A percentile compares a stretch with the other conserved stretches of the same genome.
These are phyloP conservation scores for Oryzias celebensis DNA, from an alignment of 2,113 vertebrate species.

Conservation along the genomic window DNA sequence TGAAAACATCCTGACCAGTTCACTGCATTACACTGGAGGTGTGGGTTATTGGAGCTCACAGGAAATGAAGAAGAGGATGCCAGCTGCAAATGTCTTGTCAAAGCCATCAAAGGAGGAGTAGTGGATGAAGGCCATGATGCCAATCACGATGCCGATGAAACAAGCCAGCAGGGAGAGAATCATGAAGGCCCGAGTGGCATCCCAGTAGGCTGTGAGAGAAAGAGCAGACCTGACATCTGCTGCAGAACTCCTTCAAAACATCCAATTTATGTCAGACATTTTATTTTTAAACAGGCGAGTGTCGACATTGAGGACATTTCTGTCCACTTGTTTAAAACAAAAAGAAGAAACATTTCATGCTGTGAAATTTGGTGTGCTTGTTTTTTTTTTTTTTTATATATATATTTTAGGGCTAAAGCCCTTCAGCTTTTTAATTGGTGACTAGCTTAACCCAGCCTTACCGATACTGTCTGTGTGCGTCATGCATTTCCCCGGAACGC, in stretches of 20 bases:
- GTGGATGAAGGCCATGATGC: slow-evolving; percentile 80
- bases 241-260: background rate
- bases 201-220: slow-evolving; percentile 74
- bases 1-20: no score
- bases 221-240: background rate
- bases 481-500: slow-evolving; percentile 80
- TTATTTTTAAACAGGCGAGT: no score
- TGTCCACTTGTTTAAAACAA: no score
- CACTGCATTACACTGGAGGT: background rate
- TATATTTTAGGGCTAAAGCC: no score
- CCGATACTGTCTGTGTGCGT: slow-evolving; percentile 81
- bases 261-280: slow-evolving; percentile 1
- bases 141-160: slow-evolving; percentile 79
- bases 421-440: no score
- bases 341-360: no score
- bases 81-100: slow-evolving; percentile 80
- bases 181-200: slow-evolving; percentile 81
- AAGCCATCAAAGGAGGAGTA: slow-evolving; percentile 78
- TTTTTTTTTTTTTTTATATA: no score
- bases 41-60: slow-evolving; percentile 43
- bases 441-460: slow-evolving; percentile 36
- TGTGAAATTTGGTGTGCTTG: no score
- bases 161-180: slow-evolving; percentile 80
- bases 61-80: slow-evolving; percentile 82
- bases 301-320: no score